Conservation (phyloP, 1,140 invertebrate species). For the Luehdorfia chinensis region DNA sequence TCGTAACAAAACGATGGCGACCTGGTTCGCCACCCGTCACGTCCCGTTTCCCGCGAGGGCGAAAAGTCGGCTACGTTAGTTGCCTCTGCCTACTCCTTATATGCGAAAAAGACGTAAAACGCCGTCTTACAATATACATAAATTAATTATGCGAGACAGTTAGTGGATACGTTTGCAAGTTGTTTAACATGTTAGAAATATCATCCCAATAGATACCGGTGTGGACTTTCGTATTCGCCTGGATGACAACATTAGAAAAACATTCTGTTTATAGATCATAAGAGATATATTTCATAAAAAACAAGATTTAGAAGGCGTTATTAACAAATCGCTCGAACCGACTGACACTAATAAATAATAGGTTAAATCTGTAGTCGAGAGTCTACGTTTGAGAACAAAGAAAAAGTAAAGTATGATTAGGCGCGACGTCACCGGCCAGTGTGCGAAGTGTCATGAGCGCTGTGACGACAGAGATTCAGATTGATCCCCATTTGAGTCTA, state of each 20-base stretch:
- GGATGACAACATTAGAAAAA: constrained; percentile 8
- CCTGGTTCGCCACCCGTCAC: too few relatives aligned
- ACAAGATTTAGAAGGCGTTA: constrained; percentile 3
- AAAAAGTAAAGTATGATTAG: constrained; percentile 30
- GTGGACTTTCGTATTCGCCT: constrained; percentile 6
- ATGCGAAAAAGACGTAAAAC: too few relatives aligned
- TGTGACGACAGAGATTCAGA: constrained; percentile 44
- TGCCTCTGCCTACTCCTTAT: too few relatives aligned
- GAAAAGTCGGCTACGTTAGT: too few relatives aligned
- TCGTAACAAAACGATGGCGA: too few relatives aligned
- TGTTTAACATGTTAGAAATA: constrained; percentile 5
- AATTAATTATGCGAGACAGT: too few relatives aligned
- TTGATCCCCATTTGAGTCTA: constrained; percentile 41
- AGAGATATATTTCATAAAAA: constrained; percentile 3
- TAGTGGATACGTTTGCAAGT: too few relatives aligned
- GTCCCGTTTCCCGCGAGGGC: too few relatives aligned
- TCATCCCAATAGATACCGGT: constrained; percentile 9
- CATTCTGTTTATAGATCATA: constrained; percentile 13
- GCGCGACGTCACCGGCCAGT: constrained; percentile 25
- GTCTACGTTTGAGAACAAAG: constrained; percentile 25
- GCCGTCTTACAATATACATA: too few relatives aligned
- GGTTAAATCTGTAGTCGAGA: too few relatives aligned
- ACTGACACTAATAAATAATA: too few relatives aligned
- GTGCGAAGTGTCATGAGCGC: constrained; percentile 28
- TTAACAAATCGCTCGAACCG: constrained; percentile 13